Evolutionary conservation across 2,113 vertebrate species (phyloP), one percentile per base, ranked within the genome.

Genomic region (Pluvianellus socialis): DNA sequence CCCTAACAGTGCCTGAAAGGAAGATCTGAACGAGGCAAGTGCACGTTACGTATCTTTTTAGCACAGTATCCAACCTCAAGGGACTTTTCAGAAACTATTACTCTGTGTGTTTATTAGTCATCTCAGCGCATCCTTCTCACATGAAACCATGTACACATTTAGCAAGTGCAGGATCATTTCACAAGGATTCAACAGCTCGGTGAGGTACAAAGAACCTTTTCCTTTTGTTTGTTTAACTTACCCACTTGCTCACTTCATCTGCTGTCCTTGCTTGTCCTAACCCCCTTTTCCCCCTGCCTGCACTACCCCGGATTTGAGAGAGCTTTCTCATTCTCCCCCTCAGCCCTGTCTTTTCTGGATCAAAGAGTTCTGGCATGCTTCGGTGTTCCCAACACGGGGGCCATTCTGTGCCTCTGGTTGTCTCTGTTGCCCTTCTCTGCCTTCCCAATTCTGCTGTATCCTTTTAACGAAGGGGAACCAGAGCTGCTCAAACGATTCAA

Each of bases 381-480:
- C 5, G 3, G 65, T 73, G 32, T 65, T 86, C 63, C 62, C 2
- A 2, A 1, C 0, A 0, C 35, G 35, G 32, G 12, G 6, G 13
- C 21, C 7, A 14, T 79, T 79, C 44, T 50, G 45, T 61, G 40
- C 23, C 49, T 67, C 12, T 65, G 5, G 4, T 79, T 88, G 38
- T 24, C 30, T 92, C 45, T 68, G 12, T 42, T 71, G 28, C 16
- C 23, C 18, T 86, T 80, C 72, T 61, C 67, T 70, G 35, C 33
- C 30, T 70, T 88, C 76, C 27, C 10, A 30, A 0, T 83, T 76
- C 63, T 65, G 6, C 45, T 79, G 18, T 61, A n/a, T 26, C 26
- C 12, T 80, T 94, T 66, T 52, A 83, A 44, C 1, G 5, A 73
- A 80, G 42, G 20, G 15, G 21, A 89, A 44, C 27, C 24, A 81